phyloP scores from a whole-genome alignment of 2,888 invertebrate genomes.

The Acleris literana region DNA sequence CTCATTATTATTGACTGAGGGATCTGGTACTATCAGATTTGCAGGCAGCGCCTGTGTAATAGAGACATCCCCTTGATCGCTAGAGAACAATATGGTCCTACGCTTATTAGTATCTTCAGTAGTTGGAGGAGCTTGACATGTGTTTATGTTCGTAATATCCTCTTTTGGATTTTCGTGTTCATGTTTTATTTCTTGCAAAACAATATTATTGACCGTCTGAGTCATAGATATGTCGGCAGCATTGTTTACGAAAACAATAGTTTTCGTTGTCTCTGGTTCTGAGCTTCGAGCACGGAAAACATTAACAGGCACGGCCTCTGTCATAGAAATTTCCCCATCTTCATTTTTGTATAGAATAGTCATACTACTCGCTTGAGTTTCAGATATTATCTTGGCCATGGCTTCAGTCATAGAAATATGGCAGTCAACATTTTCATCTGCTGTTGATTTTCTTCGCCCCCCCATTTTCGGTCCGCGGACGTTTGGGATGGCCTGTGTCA shows the following conservation, averaged over 20 bases:
- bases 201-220: slow-evolving; percentile 42
- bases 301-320: slow-evolving; percentile 45
- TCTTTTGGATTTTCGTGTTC: slow-evolving; percentile 32
- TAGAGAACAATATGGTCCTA: slow-evolving; percentile 21
- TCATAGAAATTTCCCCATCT: slow-evolving; percentile 45
- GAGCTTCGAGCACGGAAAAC: background rate
- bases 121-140: slow-evolving; percentile 5
- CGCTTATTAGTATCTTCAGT: slow-evolving; percentile 23
- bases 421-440: slow-evolving; percentile 40
- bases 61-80: slow-evolving; percentile 6
- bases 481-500: slow-evolving; percentile 47
- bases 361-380: slow-evolving; percentile 1
- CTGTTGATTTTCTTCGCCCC: slow-evolving; percentile 34
- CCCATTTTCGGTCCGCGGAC: background rate
- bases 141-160: slow-evolving; percentile 26
- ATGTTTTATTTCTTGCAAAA: slow-evolving; percentile 36
- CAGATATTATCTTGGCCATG: slow-evolving; percentile 38
- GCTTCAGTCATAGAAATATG: slow-evolving; percentile 48
- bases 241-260: slow-evolving; percentile 27
- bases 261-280: slow-evolving; percentile 1
- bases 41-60: slow-evolving; percentile 1
- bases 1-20: slow-evolving; percentile 1
- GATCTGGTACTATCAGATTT: slow-evolving; percentile 3
- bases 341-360: slow-evolving; percentile 38
- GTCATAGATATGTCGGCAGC: slow-evolving; percentile 47